Base-by-base conservation (phyloP, 1,140 invertebrate species). In the Panagrolaimus sp. region DNA sequence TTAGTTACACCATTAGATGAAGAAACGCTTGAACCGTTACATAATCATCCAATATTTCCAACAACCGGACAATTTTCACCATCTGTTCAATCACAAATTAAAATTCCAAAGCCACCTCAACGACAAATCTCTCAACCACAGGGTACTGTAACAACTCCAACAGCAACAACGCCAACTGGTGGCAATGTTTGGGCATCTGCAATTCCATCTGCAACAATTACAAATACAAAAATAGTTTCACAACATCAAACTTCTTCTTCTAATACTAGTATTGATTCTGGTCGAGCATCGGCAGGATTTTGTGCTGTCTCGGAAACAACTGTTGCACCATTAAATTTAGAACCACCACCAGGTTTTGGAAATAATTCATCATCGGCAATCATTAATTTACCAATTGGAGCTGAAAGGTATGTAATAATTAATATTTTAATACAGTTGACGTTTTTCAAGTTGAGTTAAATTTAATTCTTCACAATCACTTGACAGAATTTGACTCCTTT, bases 311-410 rank as follows among this genome's bases (percentile, higher is more conserved):
- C 20, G 9, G 27, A 20, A 27, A 8, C 27, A n/a, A n/a, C n/a
- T 4, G 51, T 57, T 20, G 11, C 51, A 27, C n/a, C 51, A 11
- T 11, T 14, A 25, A 20, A 57, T 57, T 20, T 9, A 57, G n/a
- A n/a, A 20, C 51, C 51, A 11, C 51, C 51, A 25, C 51, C 51
- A 1, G 51, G 51, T 57, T 57, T 57, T 57, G 51, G 51, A 38
- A 38, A 38, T 38, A n/a, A n/a, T n/a, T n/a, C n/a, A n/a, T 38
- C 31, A 38, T 38, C 31, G 2, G 31, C n/a, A n/a, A n/a, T n/a
- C n/a, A n/a, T 38, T 38, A 38, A 38, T 38, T 38, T 38, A 38
- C 31, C 31, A 38, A 38, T 38, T 38, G 31, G 31, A 4, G 31
- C 31, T 38, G 31, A 38, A 38, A 38, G 31, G 31, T 38, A 38